Base-by-base conservation (phyloP, 2,888 invertebrate species). In the Cybosia mesomella region DNA sequence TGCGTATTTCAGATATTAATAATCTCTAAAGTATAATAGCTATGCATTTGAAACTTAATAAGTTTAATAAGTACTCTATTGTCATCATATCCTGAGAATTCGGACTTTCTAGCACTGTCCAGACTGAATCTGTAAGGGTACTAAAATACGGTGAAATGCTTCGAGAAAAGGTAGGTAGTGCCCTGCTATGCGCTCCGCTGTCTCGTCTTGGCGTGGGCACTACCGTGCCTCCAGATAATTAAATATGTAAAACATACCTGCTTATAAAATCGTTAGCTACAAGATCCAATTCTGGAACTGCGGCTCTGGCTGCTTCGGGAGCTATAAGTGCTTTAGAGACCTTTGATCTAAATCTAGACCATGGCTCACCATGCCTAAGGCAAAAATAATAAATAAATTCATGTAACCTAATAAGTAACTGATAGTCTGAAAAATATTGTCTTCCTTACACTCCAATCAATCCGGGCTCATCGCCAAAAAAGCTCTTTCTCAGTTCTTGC, bases 291-390 rank as follows among this genome's bases (percentile, higher is more conserved):
- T 96, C 96, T 18, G 96, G 96, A 58, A 98, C 96, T 84, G 97
- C 98, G 65, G 97, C 96, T 85, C 96, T 96, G 21, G 98, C 97
- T 13, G 97, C 97, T 78, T 97, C 96, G 0, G 98, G 98, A 71
- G 97, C 96, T 87, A 98, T 96, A 89, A 98, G 95, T 77, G 97
- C 96, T 88, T 98, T 97, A 82, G 98, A 98, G 32, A 98, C 98
- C 90, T 97, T 97, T 69, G 97, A 97, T 75, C 98, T 96, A 87
- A 98, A 97, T 77, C 96, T 95, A 85, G 98, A 97, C 98, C 98
- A 98, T 83, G 97, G 97, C 84, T 97, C 96, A 0, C 98, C 98
- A 88, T 98, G 98, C 74, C 98, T 98, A 91, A 58, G 77, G 82
- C 77, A 82, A 71, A 68, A 75, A 70, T 61, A 58, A 61, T 59